These are phyloP conservation scores for Nebria ingens DNA, from an alignment of 1,140 invertebrate genomes.

Conservation along the genomic window DNA sequence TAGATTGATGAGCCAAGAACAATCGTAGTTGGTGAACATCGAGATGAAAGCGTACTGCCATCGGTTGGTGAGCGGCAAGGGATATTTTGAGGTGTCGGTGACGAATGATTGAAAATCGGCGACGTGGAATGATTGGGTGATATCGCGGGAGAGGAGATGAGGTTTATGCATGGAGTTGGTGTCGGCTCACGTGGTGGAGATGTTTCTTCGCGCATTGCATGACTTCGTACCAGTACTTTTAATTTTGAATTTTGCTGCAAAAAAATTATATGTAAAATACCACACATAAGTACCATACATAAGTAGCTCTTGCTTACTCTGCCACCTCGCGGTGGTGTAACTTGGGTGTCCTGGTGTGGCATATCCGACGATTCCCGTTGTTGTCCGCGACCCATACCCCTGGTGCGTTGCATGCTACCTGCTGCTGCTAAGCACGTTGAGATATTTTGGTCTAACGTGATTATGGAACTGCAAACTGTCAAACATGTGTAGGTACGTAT, in stretches of 20 bases:
- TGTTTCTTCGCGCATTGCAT: constrained; percentile 78
- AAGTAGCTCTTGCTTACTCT: too few species aligned
- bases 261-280: too few species aligned
- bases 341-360: background rate
- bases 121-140: constrained; percentile 20
- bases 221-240: constrained; percentile 75
- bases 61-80: constrained; percentile 8
- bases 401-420: background rate
- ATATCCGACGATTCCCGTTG: background rate
- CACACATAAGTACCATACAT: too few species aligned
- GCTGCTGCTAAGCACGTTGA: background rate
- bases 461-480: background rate
- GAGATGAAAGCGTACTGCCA: background rate
- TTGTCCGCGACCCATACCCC: background rate
- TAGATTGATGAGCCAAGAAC: background rate
- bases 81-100: constrained; percentile 30
- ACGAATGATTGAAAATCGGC: constrained; percentile 17
- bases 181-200: constrained; percentile 67
- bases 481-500: too few species aligned
- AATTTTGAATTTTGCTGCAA: constrained; percentile 57
- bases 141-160: constrained; percentile 26
- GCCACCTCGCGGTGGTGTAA: background rate
- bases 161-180: constrained; percentile 33
- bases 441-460: background rate
- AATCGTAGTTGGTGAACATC: background rate